Base-by-base conservation (phyloP, 23 tunicate genomes). In the Clavelina lepadiformis region DNA sequence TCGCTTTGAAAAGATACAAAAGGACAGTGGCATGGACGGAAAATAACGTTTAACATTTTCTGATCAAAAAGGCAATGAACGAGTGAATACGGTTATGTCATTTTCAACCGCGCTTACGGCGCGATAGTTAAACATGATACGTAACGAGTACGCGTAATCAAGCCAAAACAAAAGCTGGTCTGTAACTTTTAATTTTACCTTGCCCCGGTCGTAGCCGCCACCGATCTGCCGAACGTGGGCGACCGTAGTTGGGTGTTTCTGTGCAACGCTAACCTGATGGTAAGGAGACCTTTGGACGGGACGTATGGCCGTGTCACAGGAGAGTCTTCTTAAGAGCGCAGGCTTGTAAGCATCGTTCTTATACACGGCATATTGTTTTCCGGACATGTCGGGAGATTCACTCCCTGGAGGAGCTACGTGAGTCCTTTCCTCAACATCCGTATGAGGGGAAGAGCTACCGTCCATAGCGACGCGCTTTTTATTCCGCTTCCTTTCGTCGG, bases 401-500 rank as follows among this genome's bases (percentile, higher is more conserved):
- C 13, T 8, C 11, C 11, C 13, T 8, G 11, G 15, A 8, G 49
- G 22, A n/a, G n/a, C n/a, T n/a, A n/a, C n/a, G n/a, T n/a, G n/a
- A n/a, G n/a, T n/a, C n/a, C n/a, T n/a, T 53, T 53, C 59, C n/a
- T 53, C 7, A 53, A 53, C 7, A 53, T 11, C n/a, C 7, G 7
- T 53, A 20, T 45, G 51, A 23, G 59, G 28, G 41, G 35, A 44
- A 21, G 56, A 29, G 28, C 54, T 51, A 1, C 57, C 73, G 65
- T 78, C 95, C 2, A 80, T 86, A 5, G 81, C 85, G 51, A 78
- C 30, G 24, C 75, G 59, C 50, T 78, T 86, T 35, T 78, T 86
- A 1, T 71, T 68, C n/a, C 81, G 78, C 32, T 78, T 86, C 38
- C 95, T 61, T 66, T 86, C 95, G 65, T 86, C 95, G n/a, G 95